Conservation (phyloP, 23 tunicate species). For the Halocynthia roretzi region DNA sequence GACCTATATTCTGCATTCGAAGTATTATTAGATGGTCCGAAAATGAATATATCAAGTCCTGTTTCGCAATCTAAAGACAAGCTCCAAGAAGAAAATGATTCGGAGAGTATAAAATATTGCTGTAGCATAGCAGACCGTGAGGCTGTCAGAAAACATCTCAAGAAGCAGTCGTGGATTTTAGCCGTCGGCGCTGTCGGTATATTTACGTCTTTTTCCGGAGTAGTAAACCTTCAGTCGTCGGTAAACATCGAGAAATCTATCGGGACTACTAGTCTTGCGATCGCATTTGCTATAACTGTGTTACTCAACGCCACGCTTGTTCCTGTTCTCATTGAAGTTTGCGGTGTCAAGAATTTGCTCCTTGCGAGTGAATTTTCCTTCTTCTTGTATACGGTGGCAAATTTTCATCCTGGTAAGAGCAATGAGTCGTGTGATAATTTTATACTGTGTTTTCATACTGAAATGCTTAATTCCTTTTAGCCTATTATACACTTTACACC, state of each 20-base stretch:
- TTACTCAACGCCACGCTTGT: conserved; percentile 9
- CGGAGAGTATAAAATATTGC: too few relatives aligned
- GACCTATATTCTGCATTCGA: too few relatives aligned
- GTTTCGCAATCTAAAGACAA: too few relatives aligned
- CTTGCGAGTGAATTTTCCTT: conserved; percentile 7
- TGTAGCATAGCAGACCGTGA: too few relatives aligned
- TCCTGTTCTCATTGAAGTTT: neutral
- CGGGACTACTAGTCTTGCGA: conserved; percentile 19
- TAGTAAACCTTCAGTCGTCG: conserved; percentile 9
- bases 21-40: too few relatives aligned
- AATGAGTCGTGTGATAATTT: neutral
- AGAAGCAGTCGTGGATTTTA: conserved; percentile 1
- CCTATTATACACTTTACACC: conserved; percentile 2
- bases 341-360: conserved; percentile 5
- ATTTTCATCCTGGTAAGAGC: conserved; percentile 18
- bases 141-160: too few relatives aligned
- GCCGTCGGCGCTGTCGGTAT: conserved; percentile 17
- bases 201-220: conserved; percentile 24
- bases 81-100: too few relatives aligned
- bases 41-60: too few relatives aligned
- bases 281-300: conserved; percentile 9
- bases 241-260: conserved; percentile 18
- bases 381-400: conserved; percentile 16
- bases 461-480: neutral
- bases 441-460: neutral